Evolutionary conservation across 1,140 invertebrate genomes (phyloP), one percentile per base, ranked within the genome.

Genomic region (Bombus huntii): DNA sequence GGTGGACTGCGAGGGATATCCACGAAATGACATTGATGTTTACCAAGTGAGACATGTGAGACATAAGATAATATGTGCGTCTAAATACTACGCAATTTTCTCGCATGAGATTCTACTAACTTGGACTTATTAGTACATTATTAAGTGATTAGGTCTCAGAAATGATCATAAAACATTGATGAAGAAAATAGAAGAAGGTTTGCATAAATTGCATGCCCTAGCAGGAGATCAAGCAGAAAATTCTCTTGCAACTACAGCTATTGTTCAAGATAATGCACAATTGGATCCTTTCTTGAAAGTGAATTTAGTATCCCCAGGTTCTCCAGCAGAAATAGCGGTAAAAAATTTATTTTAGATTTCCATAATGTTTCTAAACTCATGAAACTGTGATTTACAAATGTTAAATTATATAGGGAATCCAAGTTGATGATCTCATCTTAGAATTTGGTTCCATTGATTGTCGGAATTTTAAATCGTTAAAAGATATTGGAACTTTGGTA

Each of bases 141-240:
- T 76, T 73, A 77, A 72, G 37, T 91, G 90, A 94, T 31, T 90
- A 98, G 98, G 97, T 95, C 95, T 99, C n/a, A 97, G 98, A 95
- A 99, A 99, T 96, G 98, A 99, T 94, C 97, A 98, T 92, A 98
- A 98, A 94, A 96, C 94, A 15, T 77, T 99, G n/a, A 98, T 98
- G 97, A 96, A 97, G 88, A 96, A 97, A 93, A 99, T 99, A 87
- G 98, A 99, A 92, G 94, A 96, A 83, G 97, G 97, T 37, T 93
- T 99, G 12, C 95, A 96, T 86, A 94, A 95, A 65, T 94, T 98
- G 71, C 96, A 97, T 83, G 85, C 92, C 37, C 39, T 92, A 44
- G 72, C 79, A 39, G 71, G 74, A 68, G 34, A 79, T 62, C 59
- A 66, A 42, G 62, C 74, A 1, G 77, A 88, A 22, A 85, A 80